Conservation (phyloP, 2,113 vertebrate genomes). For the Corythornis vintsioides region DNA sequence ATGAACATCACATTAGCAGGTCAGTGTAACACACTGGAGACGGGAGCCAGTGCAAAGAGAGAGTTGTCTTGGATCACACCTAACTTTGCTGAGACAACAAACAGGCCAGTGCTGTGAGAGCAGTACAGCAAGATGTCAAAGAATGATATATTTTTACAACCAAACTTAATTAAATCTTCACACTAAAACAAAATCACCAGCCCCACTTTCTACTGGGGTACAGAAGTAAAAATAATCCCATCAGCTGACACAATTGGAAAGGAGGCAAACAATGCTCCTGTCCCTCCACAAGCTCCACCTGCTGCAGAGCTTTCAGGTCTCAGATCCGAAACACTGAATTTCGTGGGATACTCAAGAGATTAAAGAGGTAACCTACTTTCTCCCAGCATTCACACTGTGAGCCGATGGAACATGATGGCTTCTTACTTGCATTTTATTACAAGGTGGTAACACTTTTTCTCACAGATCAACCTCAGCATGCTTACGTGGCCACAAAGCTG, state of each 20-base stretch:
- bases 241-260: neutral
- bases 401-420: neutral
- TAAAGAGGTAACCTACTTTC: neutral
- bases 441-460: neutral
- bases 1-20: neutral
- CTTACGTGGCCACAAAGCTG: neutral
- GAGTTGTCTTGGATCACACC: neutral
- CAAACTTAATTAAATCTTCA: neutral
- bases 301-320: neutral
- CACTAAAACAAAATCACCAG: neutral
- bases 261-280: neutral
- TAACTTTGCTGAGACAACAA: neutral
- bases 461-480: neutral
- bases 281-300: neutral
- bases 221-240: neutral
- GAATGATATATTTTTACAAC: neutral
- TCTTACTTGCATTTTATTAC: neutral
- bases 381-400: neutral
- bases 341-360: neutral
- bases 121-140: neutral
- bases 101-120: fast-evolving
- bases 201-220: neutral
- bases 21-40: neutral
- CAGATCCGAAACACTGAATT: neutral
- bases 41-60: neutral